Conservation (phyloP, 2,113 vertebrate genomes). For the Aptenodytes forsteri region DNA sequence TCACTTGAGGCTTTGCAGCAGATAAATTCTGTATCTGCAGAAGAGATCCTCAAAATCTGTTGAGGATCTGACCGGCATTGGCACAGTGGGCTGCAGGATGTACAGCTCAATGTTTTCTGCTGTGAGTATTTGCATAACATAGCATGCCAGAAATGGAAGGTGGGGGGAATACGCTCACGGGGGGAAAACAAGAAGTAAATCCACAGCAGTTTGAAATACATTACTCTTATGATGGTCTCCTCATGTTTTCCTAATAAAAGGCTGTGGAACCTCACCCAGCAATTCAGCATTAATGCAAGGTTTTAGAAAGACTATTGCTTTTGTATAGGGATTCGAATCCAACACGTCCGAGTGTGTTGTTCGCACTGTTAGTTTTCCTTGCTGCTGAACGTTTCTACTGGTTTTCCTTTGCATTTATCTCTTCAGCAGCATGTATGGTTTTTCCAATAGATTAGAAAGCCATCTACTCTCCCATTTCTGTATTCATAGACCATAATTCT, state of each 20-base stretch:
- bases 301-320: background rate
- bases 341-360: background rate
- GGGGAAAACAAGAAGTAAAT: background rate
- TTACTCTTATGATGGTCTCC: background rate
- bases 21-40: background rate
- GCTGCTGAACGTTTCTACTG: background rate
- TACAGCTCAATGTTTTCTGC: background rate
- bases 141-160: background rate
- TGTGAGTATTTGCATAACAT: background rate
- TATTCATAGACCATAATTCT: background rate
- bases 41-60: background rate
- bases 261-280: background rate
- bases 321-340: background rate
- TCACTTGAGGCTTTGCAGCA: background rate
- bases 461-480: background rate
- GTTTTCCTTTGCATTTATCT: background rate
- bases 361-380: background rate
- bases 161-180: background rate
- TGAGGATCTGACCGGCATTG: background rate
- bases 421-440: background rate
- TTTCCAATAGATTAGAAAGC: background rate
- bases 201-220: background rate
- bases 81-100: background rate
- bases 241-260: background rate
- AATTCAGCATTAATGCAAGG: background rate